Conservation (phyloP, 2,113 vertebrate species). For the Phaetusa simplex region DNA sequence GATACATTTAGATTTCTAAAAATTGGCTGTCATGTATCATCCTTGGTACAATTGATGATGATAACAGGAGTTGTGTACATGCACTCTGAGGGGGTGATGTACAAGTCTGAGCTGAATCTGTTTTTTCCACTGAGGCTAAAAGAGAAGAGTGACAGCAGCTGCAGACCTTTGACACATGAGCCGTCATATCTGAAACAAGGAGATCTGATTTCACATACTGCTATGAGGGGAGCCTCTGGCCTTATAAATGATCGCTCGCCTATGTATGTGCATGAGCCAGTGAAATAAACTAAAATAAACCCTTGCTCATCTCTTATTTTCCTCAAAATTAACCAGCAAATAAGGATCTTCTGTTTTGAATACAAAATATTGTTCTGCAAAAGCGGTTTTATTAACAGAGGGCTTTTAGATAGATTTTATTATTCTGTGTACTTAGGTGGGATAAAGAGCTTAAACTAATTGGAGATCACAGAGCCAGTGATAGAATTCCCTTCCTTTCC, state of each 20-base stretch:
- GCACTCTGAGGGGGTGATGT: not conserved
- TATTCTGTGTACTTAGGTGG: not conserved
- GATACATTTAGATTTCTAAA: not conserved
- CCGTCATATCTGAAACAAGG: conserved; percentile 64
- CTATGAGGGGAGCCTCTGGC: conserved; percentile 45
- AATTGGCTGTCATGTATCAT: not conserved
- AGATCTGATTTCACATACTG: conserved; percentile 58
- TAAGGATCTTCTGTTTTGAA: not conserved
- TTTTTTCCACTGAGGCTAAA: conserved; percentile 41
- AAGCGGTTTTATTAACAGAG: not conserved
- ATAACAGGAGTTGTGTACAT: not conserved
- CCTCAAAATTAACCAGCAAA: not conserved
- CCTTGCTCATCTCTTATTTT: not conserved
- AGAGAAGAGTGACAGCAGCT: conserved; percentile 68
- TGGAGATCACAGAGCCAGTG: not conserved
- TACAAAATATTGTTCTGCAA: not conserved
- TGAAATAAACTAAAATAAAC: conserved; percentile 33
- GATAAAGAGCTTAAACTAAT: not conserved
- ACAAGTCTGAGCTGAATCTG: not conserved
- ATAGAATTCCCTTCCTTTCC: conserved; percentile 6
- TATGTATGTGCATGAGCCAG: not conserved
- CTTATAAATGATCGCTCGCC: conserved; percentile 30
- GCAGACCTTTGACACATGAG: conserved; percentile 67
- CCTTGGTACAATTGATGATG: not conserved
- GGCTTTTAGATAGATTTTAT: not conserved